Percentiles rank a stretch among this genome's conserved stretches.
Conservation (phyloP, 1,140 invertebrate genomes). For the Brachionus manjavacas region DNA sequence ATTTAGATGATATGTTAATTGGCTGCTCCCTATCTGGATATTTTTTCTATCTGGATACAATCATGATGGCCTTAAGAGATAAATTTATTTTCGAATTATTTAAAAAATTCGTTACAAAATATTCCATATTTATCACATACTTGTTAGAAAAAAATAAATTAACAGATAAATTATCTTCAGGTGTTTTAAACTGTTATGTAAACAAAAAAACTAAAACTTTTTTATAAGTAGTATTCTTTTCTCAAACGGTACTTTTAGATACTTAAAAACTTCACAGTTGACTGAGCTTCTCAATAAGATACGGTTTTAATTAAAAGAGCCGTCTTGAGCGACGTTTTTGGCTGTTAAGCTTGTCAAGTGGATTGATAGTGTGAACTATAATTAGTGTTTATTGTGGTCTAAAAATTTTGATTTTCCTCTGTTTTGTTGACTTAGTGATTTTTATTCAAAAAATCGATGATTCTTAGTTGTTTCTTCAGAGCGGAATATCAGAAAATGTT, state of each 20-base stretch:
- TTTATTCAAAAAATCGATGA: background rate
- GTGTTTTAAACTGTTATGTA: background rate
- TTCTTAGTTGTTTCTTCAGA: background rate
- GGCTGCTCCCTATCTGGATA: background rate
- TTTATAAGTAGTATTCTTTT: background rate
- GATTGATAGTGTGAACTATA: background rate
- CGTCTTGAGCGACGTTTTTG: background rate
- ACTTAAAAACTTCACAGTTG: background rate
- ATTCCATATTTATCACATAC: background rate
- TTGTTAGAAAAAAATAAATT: background rate
- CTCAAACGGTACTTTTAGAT: background rate
- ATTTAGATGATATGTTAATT: background rate
- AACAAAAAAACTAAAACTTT: background rate
- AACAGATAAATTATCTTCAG: background rate
- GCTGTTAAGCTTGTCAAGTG: background rate
- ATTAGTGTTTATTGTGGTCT: background rate
- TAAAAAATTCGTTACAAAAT: background rate
- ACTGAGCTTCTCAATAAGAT: background rate
- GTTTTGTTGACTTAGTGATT: background rate
- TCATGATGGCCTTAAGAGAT: background rate
- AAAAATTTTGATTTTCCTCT: background rate
- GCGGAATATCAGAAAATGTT: background rate
- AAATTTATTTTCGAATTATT: background rate
- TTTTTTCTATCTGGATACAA: background rate
- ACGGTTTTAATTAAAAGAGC: background rate